Evolutionary conservation across 2,113 vertebrate species (phyloP).

Genomic region (Gambusia affinis): DNA sequence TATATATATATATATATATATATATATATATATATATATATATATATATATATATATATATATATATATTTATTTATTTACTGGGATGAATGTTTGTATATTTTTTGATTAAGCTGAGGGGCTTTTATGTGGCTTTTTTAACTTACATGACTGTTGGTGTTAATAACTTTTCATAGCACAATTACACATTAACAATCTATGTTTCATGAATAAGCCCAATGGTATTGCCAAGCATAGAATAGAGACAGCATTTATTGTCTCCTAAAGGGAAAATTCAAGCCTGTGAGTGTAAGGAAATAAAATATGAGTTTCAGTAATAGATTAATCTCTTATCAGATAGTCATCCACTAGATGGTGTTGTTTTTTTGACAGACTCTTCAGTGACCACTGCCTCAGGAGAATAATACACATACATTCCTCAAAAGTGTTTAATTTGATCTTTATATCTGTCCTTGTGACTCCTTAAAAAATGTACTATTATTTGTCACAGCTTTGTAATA

Average conservation of each 20-base stretch:
- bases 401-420: not conserved
- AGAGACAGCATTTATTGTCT: too few species aligned
- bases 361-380: slow-evolving; percentile 20
- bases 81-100: too few species aligned
- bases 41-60: too few species aligned
- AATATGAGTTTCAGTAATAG: not conserved
- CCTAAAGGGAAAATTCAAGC: too few species aligned
- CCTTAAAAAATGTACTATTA: not conserved
- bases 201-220: too few species aligned
- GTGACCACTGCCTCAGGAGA: not conserved
- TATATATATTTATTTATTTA: too few species aligned
- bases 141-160: not conserved
- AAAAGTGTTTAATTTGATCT: not conserved
- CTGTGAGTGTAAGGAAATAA: not conserved
- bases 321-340: not conserved
- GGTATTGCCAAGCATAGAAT: too few species aligned
- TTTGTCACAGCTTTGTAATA: not conserved
- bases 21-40: too few species aligned
- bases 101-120: too few species aligned
- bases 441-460: not conserved
- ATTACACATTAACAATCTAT: not conserved
- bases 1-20: too few species aligned
- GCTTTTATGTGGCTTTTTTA: not conserved
- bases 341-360: slow-evolving; percentile 53
- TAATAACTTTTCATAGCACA: not conserved